Conservation (phyloP, 2,113 vertebrate genomes). For the Rhinopithecus roxellana region DNA sequence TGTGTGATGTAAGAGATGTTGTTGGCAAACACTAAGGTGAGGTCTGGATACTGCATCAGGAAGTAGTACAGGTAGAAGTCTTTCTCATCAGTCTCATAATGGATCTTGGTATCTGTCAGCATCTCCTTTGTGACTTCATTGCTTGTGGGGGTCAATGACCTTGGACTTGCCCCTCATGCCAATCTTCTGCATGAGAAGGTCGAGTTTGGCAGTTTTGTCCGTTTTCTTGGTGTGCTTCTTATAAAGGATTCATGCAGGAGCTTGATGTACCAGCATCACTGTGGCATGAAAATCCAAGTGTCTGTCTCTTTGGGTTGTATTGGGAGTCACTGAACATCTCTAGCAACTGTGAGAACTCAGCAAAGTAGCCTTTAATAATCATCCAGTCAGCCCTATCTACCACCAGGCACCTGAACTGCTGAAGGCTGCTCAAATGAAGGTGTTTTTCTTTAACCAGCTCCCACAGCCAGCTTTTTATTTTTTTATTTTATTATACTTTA, state of each 20-base stretch:
- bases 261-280: slow-evolving; percentile 89
- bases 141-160: slow-evolving; percentile 92
- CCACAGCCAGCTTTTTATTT: slow-evolving; percentile 82
- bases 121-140: slow-evolving; percentile 93
- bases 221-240: slow-evolving; percentile 88
- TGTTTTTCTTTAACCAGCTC: slow-evolving; percentile 92
- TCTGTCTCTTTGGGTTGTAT: slow-evolving; percentile 91
- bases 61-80: slow-evolving; percentile 96
- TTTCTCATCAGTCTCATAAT: slow-evolving; percentile 92
- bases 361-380: slow-evolving; percentile 94
- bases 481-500: too few relatives aligned
- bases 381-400: slow-evolving; percentile 96
- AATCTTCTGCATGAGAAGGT: slow-evolving; percentile 91
- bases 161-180: slow-evolving; percentile 93
- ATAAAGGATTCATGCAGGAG: slow-evolving; percentile 88
- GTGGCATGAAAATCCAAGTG: slow-evolving; percentile 91
- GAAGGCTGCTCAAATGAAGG: slow-evolving; percentile 89
- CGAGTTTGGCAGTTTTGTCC: slow-evolving; percentile 88
- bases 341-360: slow-evolving; percentile 91
- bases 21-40: too few relatives aligned
- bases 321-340: slow-evolving; percentile 92
- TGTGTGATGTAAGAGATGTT: slow-evolving; percentile 93
- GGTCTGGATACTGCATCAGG: slow-evolving; percentile 89
- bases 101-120: slow-evolving; percentile 92
- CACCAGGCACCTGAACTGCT: slow-evolving; percentile 91